A percentile compares a stretch with the other conserved stretches of the same genome.
These are phyloP conservation scores for Augochlora pura DNA, from an alignment of 1,140 invertebrate genomes.

Conservation along the genomic window DNA sequence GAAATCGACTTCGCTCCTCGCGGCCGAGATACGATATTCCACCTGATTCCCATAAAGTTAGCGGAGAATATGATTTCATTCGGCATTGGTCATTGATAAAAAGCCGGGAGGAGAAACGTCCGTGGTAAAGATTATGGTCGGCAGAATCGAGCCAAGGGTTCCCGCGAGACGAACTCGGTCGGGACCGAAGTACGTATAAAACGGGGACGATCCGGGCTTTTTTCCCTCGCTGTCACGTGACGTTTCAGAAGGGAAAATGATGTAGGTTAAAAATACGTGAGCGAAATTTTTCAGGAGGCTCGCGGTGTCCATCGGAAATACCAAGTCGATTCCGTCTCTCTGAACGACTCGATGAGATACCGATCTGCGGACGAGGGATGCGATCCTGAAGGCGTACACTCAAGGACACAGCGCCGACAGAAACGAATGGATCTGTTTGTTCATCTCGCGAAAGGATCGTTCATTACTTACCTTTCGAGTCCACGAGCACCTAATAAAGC, in stretches of 20 bases:
- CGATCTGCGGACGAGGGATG: background rate
- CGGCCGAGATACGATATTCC: background rate
- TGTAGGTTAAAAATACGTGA: slow-evolving; percentile 71
- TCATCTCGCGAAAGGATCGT: background rate
- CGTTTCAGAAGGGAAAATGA: slow-evolving; percentile 65
- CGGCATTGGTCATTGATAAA: background rate
- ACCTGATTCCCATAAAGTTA: background rate
- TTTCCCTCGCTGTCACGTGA: slow-evolving; percentile 44
- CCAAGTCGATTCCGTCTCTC: slow-evolving; percentile 42
- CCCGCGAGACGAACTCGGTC: slow-evolving; percentile 39
- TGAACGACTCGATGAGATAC: slow-evolving; percentile 44
- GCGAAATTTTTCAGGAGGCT: slow-evolving; percentile 61
- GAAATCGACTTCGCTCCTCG: background rate
- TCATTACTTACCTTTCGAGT: background rate
- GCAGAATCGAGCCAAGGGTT: background rate
- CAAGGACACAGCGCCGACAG: background rate
- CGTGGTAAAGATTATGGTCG: slow-evolving; percentile 1
- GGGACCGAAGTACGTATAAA: slow-evolving; percentile 51
- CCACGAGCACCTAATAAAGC: no score
- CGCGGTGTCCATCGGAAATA: slow-evolving; percentile 58
- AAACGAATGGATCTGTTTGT: background rate
- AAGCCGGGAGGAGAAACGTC: background rate
- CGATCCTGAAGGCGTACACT: background rate
- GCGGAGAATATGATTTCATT: background rate
- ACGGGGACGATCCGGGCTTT: slow-evolving; percentile 16